A percentile compares a stretch with the other conserved stretches of the same genome.
phyloP scores from a whole-genome alignment of 2,888 invertebrate genomes.

The Ommatoiulus sabulosus region DNA sequence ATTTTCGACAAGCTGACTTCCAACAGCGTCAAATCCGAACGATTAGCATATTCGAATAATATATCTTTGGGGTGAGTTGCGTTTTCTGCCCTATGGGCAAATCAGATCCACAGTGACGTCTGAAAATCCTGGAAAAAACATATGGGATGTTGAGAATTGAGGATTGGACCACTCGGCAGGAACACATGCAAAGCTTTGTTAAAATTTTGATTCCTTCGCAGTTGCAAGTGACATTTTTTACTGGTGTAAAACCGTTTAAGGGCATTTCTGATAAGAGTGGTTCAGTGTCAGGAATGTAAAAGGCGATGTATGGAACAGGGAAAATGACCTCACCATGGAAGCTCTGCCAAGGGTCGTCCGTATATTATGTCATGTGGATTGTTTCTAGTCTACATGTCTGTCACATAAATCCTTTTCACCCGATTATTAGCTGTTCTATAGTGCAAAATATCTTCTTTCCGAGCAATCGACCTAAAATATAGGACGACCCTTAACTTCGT shows the following conservation, averaged over 20 bases:
- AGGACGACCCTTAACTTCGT: background rate
- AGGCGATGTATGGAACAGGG: background rate
- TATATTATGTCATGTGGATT: background rate
- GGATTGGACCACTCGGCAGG: background rate
- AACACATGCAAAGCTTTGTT: no score
- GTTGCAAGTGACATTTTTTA: background rate
- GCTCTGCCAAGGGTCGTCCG: background rate
- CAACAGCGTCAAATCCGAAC: background rate
- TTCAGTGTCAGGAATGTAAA: background rate
- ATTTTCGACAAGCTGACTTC: background rate
- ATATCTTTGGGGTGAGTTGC: background rate
- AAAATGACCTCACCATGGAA: constrained; percentile 7
- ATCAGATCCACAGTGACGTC: background rate
- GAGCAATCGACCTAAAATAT: background rate
- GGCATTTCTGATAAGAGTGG: background rate
- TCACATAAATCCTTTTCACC: no score
- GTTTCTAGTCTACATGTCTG: background rate
- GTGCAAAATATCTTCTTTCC: no score
- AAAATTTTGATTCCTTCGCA: background rate
- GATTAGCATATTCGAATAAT: constrained; percentile 14
- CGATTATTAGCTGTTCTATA: no score
- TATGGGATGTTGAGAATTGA: background rate
- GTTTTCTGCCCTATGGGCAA: background rate
- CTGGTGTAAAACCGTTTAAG: background rate
- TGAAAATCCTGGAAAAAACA: background rate